These are phyloP conservation scores for Passer montanus DNA, from an alignment of 2,113 vertebrate species.

Conservation along the genomic window DNA sequence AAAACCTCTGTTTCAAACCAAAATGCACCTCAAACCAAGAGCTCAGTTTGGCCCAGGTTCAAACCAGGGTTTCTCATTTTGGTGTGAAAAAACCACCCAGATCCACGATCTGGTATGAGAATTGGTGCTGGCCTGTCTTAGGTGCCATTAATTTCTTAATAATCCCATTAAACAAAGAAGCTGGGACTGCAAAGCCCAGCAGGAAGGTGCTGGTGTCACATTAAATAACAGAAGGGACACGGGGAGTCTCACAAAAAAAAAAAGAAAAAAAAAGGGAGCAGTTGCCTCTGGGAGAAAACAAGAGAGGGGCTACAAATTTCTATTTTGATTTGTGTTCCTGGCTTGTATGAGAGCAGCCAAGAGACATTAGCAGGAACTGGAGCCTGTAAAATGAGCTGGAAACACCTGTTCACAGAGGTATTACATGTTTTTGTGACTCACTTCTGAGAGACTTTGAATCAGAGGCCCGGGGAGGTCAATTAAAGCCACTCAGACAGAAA, in stretches of 20 bases:
- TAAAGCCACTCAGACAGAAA: background rate
- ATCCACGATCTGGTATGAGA: rapidly evolving
- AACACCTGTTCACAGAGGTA: slow-evolving; percentile 13
- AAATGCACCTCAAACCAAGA: background rate
- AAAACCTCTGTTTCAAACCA: background rate
- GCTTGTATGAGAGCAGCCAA: background rate
- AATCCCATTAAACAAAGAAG: background rate
- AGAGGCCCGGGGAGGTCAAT: background rate
- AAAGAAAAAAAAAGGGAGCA: background rate
- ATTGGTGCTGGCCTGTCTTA: background rate
- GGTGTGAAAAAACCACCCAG: rapidly evolving
- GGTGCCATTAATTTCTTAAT: background rate
- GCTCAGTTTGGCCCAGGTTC: background rate
- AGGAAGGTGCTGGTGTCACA: background rate
- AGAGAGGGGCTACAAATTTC: background rate
- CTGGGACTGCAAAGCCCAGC: background rate
- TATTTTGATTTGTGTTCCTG: background rate
- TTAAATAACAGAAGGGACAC: background rate
- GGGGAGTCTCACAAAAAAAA: background rate
- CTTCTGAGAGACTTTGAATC: background rate
- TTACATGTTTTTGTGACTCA: background rate
- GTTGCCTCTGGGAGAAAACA: background rate
- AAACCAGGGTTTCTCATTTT: background rate
- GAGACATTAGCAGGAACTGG: background rate
- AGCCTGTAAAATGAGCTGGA: slow-evolving; percentile 34